Percentiles rank a stretch among this genome's conserved stretches.
phyloP scores from a whole-genome alignment of 2,888 invertebrate species.

The Rhimphoctona megacephalus region DNA sequence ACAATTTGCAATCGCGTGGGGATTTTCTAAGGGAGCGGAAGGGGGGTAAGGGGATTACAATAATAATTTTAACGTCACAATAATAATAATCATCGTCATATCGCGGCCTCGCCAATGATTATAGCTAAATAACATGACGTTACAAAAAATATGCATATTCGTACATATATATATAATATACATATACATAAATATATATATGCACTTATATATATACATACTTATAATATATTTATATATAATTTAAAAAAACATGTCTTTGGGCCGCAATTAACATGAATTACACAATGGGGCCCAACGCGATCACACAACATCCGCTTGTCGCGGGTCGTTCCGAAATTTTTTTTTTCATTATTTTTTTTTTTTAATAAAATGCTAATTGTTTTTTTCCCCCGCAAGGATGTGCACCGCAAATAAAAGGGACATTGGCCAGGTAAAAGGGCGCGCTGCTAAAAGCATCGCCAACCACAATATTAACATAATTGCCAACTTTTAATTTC shows the following conservation, averaged over 20 bases:
- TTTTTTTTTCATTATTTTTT: neutral
- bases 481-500: constrained; percentile 78
- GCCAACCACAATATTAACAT: constrained; percentile 83
- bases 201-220: constrained; percentile 86
- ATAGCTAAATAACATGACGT: constrained; percentile 89
- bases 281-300: constrained; percentile 79
- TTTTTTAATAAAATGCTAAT: constrained; percentile 74
- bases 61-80: constrained; percentile 62
- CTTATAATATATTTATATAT: constrained; percentile 86
- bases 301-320: constrained; percentile 81
- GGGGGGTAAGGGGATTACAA: constrained; percentile 23
- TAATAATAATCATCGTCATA: constrained; percentile 66
- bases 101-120: constrained; percentile 84
- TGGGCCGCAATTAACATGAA: constrained; percentile 81
- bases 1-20: constrained; percentile 62
- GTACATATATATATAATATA: constrained; percentile 88
- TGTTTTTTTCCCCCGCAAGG: constrained; percentile 75
- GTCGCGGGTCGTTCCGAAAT: constrained; percentile 80
- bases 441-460: constrained; percentile 79
- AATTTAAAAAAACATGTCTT: constrained; percentile 81
- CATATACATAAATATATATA: constrained; percentile 87
- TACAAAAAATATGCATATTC: constrained; percentile 89
- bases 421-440: constrained; percentile 81
- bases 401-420: constrained; percentile 78
- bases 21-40: constrained; percentile 22